These are phyloP conservation scores for Chymomyza fuscimana DNA, from an alignment of 2,888 invertebrate species.

Conservation along the genomic window DNA sequence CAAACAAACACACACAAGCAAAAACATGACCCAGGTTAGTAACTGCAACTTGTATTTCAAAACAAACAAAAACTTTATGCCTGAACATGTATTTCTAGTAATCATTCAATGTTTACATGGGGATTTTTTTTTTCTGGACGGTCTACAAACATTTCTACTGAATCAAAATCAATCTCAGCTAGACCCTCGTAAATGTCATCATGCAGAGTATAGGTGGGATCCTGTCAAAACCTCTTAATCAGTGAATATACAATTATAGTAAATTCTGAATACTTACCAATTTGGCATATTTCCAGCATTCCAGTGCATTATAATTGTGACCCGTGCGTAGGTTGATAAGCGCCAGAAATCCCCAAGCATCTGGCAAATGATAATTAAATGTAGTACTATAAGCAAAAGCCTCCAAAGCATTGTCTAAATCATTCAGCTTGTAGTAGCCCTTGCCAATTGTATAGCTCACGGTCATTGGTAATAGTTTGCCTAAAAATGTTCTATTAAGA, in stretches of 20 bases:
- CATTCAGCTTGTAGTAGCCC: conserved; percentile 48
- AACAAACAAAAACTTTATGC: not conserved
- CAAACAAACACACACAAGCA: not conserved
- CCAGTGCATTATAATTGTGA: conserved; percentile 62
- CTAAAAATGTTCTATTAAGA: not conserved
- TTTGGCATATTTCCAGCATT: conserved; percentile 73
- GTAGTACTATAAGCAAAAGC: conserved; percentile 56
- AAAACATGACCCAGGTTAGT: not conserved
- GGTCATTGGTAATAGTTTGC: conserved; percentile 27
- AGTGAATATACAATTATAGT: not conserved
- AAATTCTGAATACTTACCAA: conserved; percentile 39
- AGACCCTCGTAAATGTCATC: conserved; percentile 62
- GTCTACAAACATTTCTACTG: conserved; percentile 63
- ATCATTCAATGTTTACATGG: not conserved
- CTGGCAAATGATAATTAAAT: conserved; percentile 54
- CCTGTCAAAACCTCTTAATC: conserved; percentile 25
- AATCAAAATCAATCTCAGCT: conserved; percentile 51
- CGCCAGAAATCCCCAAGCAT: conserved; percentile 69
- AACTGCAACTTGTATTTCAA: not conserved
- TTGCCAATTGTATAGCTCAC: conserved; percentile 40
- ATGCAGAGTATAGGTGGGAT: conserved; percentile 43
- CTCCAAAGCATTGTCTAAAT: conserved; percentile 42
- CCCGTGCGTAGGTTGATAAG: conserved; percentile 62
- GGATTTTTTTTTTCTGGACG: not conserved
- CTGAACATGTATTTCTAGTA: not conserved